Evolutionary conservation across 2,797 vertebrate species (phyloP), one percentile per base, ranked within the genome.

Genomic region (Chrysocyon brachyurus): DNA sequence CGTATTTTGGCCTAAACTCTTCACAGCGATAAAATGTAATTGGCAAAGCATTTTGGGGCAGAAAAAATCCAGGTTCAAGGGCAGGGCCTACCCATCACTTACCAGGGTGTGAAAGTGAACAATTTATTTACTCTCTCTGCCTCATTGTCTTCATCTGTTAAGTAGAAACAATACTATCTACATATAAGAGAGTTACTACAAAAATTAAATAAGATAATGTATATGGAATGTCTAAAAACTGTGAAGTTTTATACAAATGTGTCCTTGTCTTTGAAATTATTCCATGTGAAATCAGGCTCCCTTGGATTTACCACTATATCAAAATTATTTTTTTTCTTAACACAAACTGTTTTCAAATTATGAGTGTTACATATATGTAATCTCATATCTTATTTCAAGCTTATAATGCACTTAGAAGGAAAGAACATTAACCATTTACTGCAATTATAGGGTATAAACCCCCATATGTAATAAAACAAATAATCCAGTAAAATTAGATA

Each of bases 301-400:
- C 15, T 61, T 40, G 15, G 77, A 49, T 93, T 92, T 94, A 26
- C 33, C 19, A 89, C 49, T 90, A 36, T 12, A 75, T 90, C 26
- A 59, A 81, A 95, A 77, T 89, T 61, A 59, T 16, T 64, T 86
- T 91, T 93, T 93, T 87, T 92, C n/a, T 57, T 59, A 93, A 90
- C 7, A 93, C 26, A 86, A 84, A 24, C 26, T 70, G 6, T 86
- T 91, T 94, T 88, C n/a, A 64, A 78, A 78, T 83, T 92, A 68
- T 95, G 72, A 90, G 9, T 72, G 28, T 83, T 77, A 54, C n/a
- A 81, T 90, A 79, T 83, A 68, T 96, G 12, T 81, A 87, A 96
- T 94, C 49, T 79, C 28, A 31, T 59, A 40, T 86, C 56, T 91
- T 78, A 93, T 86, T 85, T 83, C 31, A 94, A 93, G 89, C 7